These are phyloP conservation scores for Channallabes apus DNA, from an alignment of 2,797 vertebrate species.

Conservation along the genomic window DNA sequence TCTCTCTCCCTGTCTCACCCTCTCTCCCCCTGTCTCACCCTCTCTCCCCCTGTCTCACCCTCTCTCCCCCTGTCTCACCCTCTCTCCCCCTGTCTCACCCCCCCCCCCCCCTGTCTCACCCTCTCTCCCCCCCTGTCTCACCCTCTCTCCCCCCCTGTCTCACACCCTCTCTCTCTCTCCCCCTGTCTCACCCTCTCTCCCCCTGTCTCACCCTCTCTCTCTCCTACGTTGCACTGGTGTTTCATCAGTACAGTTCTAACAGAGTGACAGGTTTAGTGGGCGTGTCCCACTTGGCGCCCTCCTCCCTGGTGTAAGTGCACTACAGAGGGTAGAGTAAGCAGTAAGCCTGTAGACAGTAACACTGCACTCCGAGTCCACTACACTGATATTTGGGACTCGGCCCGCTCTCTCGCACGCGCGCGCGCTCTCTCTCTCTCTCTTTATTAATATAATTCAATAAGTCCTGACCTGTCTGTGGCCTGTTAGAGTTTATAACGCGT, in stretches of 20 bases:
- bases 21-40: background rate
- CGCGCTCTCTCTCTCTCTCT: background rate
- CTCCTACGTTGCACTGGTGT: constrained; percentile 32
- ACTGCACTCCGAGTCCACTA: background rate
- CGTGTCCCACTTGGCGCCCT: background rate
- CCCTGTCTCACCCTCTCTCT: background rate
- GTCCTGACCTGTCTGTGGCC: background rate
- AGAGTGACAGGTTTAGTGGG: background rate
- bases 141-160: background rate
- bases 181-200: too few relatives aligned
- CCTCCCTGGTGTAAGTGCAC: background rate
- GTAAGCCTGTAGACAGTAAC: too few relatives aligned
- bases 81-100: background rate
- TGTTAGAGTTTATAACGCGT: background rate
- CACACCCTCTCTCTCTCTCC: background rate
- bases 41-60: background rate
- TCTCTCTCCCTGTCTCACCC: background rate
- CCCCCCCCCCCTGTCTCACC: too few relatives aligned
- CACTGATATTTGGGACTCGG: background rate
- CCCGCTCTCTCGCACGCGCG: background rate
- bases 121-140: too few relatives aligned
- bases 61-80: background rate
- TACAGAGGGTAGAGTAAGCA: background rate
- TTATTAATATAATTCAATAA: background rate
- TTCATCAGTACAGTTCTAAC: constrained; percentile 37